Percentiles rank a stretch among this genome's conserved stretches.
Conservation (phyloP, 1,140 invertebrate genomes). For the Pygmarrhopalites habei region DNA sequence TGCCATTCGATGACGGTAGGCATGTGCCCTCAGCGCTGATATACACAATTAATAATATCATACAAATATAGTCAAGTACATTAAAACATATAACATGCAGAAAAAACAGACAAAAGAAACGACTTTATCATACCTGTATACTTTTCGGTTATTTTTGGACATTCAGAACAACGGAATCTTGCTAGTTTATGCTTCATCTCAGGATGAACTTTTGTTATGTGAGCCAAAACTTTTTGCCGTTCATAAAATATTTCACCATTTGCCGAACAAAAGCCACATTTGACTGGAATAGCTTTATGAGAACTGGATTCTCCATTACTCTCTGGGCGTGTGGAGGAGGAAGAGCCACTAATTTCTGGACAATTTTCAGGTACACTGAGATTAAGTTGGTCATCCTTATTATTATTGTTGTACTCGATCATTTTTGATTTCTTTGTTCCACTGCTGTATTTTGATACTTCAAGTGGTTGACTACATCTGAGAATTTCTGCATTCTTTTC, state of each 20-base stretch:
- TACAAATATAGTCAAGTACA: no score
- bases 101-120: no score
- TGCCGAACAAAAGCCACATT: constrained; percentile 16
- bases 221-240: neutral
- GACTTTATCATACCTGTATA: constrained; percentile 21
- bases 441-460: no score
- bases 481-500: no score
- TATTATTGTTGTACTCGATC: neutral
- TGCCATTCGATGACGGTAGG: constrained; percentile 9
- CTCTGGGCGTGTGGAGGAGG: neutral
- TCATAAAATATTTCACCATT: constrained; percentile 1
- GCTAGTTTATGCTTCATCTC: constrained; percentile 9
- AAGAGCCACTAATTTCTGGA: neutral
- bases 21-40: no score
- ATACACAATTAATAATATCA: no score
- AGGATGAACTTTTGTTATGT: constrained; percentile 9
- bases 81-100: no score
- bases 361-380: neutral
- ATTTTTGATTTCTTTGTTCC: no score
- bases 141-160: constrained; percentile 17
- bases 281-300: constrained; percentile 1
- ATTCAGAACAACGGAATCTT: constrained; percentile 15
- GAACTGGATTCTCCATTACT: neutral
- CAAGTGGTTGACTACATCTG: no score
- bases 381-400: neutral